Evolutionary conservation across 2,888 invertebrate genomes (phyloP).

Genomic region (Muscina levida): DNA sequence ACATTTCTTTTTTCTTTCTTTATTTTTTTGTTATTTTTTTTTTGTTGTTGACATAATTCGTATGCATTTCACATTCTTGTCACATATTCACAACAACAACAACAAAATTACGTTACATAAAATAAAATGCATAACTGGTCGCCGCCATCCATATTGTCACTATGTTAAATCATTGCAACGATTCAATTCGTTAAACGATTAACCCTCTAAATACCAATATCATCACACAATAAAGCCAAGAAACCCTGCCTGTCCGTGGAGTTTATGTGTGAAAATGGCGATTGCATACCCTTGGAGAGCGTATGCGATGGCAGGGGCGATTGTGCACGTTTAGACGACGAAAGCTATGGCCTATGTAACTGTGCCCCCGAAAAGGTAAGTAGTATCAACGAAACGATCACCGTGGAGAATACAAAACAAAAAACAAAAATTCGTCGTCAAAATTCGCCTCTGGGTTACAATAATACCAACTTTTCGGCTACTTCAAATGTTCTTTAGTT

Average conservation of each 20-base stretch:
- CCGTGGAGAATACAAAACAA: not conserved
- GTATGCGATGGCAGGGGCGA: constrained; percentile 91
- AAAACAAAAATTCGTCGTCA: constrained; percentile 15
- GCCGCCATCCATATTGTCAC: no score
- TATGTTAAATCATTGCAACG: no score
- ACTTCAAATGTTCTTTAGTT: constrained; percentile 72
- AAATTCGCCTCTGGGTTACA: no score
- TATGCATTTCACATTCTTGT: constrained; percentile 26
- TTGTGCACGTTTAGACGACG: constrained; percentile 88
- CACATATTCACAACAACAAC: constrained; percentile 12
- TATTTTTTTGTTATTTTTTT: no score
- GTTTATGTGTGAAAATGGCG: constrained; percentile 83
- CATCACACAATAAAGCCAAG: constrained; percentile 54
- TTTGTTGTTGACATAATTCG: not conserved
- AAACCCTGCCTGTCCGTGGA: constrained; percentile 78
- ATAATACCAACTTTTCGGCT: not conserved
- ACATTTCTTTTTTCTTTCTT: constrained; percentile 21
- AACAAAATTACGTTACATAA: constrained; percentile 19
- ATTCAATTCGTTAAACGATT: not conserved
- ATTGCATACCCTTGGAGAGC: constrained; percentile 88
- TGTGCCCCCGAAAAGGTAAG: constrained; percentile 79
- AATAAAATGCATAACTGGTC: no score
- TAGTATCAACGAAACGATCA: constrained; percentile 43
- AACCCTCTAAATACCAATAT: no score
- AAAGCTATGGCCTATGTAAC: constrained; percentile 80